Conservation (phyloP, 2,888 invertebrate genomes). For the Meiosimyza platycephala region DNA sequence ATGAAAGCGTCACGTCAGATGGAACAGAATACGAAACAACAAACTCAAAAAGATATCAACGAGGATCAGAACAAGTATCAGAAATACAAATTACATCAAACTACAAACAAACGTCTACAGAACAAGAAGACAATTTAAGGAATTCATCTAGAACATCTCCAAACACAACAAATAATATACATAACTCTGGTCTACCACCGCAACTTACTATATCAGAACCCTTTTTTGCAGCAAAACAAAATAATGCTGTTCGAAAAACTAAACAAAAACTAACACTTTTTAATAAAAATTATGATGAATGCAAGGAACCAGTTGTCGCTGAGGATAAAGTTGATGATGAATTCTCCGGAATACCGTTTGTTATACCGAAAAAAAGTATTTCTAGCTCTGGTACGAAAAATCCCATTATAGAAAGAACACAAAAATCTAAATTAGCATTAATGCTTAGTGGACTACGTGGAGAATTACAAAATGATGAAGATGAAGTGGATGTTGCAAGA, state of each 20-base stretch:
- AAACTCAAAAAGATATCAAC: no score
- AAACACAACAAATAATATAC: no score
- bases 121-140: no score
- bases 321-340: conserved; percentile 48
- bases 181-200: conserved; percentile 34
- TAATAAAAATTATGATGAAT: conserved; percentile 55
- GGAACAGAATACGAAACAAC: conserved; percentile 21
- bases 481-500: conserved; percentile 38
- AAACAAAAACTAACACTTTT: conserved; percentile 64
- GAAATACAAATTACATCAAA: no score
- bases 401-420: conserved; percentile 57
- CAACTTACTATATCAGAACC: conserved; percentile 43
- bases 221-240: conserved; percentile 31
- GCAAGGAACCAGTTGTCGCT: conserved; percentile 37
- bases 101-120: no score
- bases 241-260: not conserved
- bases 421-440: conserved; percentile 63
- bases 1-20: not conserved
- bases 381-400: conserved; percentile 50
- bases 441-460: conserved; percentile 65
- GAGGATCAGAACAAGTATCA: no score
- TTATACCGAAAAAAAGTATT: conserved; percentile 61
- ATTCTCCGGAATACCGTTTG: conserved; percentile 61
- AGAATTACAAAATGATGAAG: conserved; percentile 59
- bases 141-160: no score